Conservation (phyloP, 2,888 invertebrate genomes). For the Lymantria dispar region DNA sequence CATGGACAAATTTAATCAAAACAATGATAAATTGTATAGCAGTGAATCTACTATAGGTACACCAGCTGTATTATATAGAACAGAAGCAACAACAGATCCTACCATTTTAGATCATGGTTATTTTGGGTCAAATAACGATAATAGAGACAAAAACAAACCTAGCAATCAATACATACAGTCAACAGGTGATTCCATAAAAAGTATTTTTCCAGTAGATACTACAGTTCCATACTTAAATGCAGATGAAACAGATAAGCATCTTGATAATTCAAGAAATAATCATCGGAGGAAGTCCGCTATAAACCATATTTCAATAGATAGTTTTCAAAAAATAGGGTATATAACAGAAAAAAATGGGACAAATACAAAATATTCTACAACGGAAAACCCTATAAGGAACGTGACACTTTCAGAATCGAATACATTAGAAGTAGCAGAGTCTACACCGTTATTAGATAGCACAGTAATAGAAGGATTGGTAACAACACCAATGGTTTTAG, state of each 20-base stretch:
- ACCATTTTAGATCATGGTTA: neutral
- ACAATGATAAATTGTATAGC: neutral
- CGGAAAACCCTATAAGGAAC: neutral
- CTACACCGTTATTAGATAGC: neutral
- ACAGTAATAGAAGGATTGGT: neutral
- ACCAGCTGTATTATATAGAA: no score
- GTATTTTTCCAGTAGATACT: neutral
- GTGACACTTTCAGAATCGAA: neutral
- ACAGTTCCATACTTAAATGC: neutral
- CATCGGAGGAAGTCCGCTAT: neutral
- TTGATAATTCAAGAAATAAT: neutral
- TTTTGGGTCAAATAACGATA: neutral
- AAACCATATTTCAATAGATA: neutral
- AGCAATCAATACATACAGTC: neutral
- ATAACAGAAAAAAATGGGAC: neutral
- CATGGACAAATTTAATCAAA: no score
- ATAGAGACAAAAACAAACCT: neutral
- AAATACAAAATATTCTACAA: neutral
- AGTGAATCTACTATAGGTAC: neutral
- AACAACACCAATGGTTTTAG: neutral
- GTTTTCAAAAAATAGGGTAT: neutral
- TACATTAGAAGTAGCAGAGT: neutral
- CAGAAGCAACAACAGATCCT: neutral
- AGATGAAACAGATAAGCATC: neutral
- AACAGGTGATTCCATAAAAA: neutral